Evolutionary conservation across 53 echinoderm and acorn worm species (phyloP), one percentile per base, ranked within the genome.

Genomic region (Apostichopus leukothele): DNA sequence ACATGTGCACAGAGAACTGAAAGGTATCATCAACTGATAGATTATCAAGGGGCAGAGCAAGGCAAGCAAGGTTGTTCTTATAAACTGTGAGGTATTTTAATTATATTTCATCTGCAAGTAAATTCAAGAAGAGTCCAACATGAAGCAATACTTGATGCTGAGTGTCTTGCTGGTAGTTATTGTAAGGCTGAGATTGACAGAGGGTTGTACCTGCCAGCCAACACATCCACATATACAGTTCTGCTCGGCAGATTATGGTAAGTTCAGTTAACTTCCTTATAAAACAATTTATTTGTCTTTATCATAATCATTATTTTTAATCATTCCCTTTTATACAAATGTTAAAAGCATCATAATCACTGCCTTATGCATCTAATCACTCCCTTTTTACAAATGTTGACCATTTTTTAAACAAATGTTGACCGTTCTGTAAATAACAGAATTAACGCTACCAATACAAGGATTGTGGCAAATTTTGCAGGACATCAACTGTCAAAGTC

Each of bases 201-300:
- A 83, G 5, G 89, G 91, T 0, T 96, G 96, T 68, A 91, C 92
- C 76, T 96, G 96, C 83, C 88, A 83, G 54, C 91, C 83, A 16
- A 75, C 89, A 22, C 96, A 96, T 91, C 96, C 96, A 18, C 91
- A 94, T 85, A 86, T 89, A 21, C 92, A 96, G 68, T 96, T 84
- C 90, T 96, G 96, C 88, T 79, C 79, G 59, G 81, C 96, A 81
- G 92, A 86, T 50, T 96, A 91, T 76, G 96, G 96, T 96, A 51
- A 94, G 92, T 89, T 20, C 73, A 9, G 7, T 9, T 57, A 57
- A 7, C 10, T 10, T 57, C 57, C 10, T 57, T 57, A 7, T 57
- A 39, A 39, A 39, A 39, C 53, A 12, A 51, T 59, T 51, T 52
- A 19, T 53, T 25, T 18, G 14, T 78, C 1, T 21, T 80, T 3